Evolutionary conservation across 2,113 vertebrate species (phyloP).

Genomic region (Ploceus nigricollis): DNA sequence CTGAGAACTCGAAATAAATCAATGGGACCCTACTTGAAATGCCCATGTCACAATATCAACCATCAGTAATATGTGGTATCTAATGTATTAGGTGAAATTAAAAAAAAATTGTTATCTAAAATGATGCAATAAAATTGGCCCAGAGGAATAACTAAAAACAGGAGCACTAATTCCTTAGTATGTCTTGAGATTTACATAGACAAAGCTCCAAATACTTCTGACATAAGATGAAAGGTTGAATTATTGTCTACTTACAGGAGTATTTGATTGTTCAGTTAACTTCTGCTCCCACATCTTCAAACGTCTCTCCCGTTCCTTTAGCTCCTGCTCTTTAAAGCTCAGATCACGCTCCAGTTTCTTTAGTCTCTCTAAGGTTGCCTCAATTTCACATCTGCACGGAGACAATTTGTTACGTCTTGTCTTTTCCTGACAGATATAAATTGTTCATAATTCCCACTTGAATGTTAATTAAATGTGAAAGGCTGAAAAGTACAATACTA

Average conservation of each 20-base stretch:
- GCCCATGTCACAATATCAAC: neutral
- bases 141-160: neutral
- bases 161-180: neutral
- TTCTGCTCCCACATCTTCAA: slow-evolving; percentile 98
- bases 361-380: slow-evolving; percentile 94
- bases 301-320: slow-evolving; percentile 91
- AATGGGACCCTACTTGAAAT: neutral
- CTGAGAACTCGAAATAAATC: neutral
- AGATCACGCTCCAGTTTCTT: slow-evolving; percentile 97
- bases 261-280: slow-evolving; percentile 93
- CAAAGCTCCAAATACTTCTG: neutral
- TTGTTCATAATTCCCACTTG: slow-evolving; percentile 32
- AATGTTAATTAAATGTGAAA: slow-evolving; percentile 61
- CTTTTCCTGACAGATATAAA: slow-evolving; percentile 42
- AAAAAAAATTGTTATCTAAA: neutral
- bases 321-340: slow-evolving; percentile 96
- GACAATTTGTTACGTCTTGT: slow-evolving; percentile 56
- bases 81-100: neutral
- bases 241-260: slow-evolving; percentile 85
- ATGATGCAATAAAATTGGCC: neutral
- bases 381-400: slow-evolving; percentile 90
- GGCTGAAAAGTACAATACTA: slow-evolving; percentile 44
- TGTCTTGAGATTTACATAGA: neutral
- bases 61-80: neutral
- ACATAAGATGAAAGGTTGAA: neutral